phyloP scores from a whole-genome alignment of 1,140 invertebrate species.

The Trichonephila clavata region DNA sequence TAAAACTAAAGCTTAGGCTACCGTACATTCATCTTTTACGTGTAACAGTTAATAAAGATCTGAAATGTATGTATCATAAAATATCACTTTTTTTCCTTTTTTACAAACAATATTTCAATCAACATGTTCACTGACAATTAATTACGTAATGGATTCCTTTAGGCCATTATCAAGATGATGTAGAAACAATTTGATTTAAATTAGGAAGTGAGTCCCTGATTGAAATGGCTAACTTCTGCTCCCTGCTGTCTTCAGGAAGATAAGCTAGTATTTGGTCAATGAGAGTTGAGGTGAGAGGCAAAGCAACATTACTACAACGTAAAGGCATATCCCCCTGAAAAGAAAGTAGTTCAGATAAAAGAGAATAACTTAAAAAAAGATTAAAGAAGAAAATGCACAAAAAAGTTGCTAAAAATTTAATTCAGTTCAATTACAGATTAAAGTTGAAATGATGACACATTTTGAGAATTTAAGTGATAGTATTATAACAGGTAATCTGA shows the following conservation, averaged over 20 bases:
- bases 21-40: not conserved
- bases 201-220: conserved; percentile 45
- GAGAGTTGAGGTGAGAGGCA: conserved; percentile 27
- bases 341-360: not conserved
- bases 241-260: conserved; percentile 49
- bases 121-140: not conserved
- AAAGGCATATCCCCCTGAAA: conserved; percentile 64
- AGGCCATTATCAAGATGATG: conserved; percentile 27
- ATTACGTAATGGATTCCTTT: not conserved
- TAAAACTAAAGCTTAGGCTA: no score
- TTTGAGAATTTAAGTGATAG: no score
- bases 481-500: no score
- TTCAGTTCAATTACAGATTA: no score
- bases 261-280: conserved; percentile 53
- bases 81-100: conserved; percentile 3
- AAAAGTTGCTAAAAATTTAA: no score
- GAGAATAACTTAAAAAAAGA: not conserved
- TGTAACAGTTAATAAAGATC: not conserved
- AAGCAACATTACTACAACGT: conserved; percentile 65
- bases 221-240: conserved; percentile 43
- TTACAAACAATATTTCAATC: not conserved
- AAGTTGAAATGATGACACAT: no score
- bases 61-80: not conserved
- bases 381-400: not conserved
- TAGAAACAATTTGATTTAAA: conserved; percentile 15